Percentiles rank a stretch among this genome's conserved stretches.
phyloP scores from a whole-genome alignment of 2,113 vertebrate genomes.

The Aegotheles bennettii region DNA sequence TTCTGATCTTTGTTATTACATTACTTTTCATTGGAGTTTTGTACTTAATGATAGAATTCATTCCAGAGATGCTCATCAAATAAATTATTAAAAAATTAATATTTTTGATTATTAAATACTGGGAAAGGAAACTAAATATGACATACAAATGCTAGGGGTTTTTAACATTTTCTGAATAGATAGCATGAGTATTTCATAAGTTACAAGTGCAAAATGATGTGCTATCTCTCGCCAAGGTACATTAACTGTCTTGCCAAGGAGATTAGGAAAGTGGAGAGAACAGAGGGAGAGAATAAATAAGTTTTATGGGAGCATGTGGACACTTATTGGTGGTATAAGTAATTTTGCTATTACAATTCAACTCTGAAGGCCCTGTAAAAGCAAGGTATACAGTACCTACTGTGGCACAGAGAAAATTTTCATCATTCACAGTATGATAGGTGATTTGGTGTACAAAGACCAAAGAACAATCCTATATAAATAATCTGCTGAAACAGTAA shows the following conservation, averaged over 20 bases:
- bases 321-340: rapidly evolving
- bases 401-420: background rate
- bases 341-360: background rate
- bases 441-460: background rate
- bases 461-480: background rate
- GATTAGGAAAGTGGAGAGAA: background rate
- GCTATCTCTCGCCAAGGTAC: background rate
- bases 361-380: background rate
- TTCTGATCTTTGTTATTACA: background rate
- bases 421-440: background rate
- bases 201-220: background rate
- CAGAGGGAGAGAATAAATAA: background rate
- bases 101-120: background rate
- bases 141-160: rapidly evolving
- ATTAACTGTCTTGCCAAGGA: background rate
- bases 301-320: background rate
- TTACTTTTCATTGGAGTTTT: background rate
- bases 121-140: background rate
- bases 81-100: background rate
- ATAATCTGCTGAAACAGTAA: background rate
- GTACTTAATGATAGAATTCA: background rate
- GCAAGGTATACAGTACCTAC: background rate
- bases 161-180: background rate
- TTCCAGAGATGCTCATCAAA: background rate
- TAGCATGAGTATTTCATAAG: background rate